Percentiles rank a stretch among this genome's conserved stretches.
phyloP scores from a whole-genome alignment of 2,888 invertebrate species.

The Lasioglossum morio region DNA sequence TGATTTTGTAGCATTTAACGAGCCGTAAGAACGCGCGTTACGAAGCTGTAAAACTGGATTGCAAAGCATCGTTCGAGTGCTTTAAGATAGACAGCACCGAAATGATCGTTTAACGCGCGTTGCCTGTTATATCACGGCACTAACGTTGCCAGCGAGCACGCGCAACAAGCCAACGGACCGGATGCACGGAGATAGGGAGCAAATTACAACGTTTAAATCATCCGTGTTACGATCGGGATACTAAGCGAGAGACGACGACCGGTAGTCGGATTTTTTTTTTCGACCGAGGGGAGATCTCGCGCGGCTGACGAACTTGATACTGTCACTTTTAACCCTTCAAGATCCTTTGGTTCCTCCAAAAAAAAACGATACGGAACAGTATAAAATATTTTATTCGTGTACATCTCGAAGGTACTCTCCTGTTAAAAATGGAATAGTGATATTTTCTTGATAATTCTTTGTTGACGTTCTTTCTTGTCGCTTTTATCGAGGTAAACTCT shows the following conservation, averaged over 20 bases:
- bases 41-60: slow-evolving; percentile 51
- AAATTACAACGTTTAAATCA: slow-evolving; percentile 70
- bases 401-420: too few species aligned
- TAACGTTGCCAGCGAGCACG: slow-evolving; percentile 60
- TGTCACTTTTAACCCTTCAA: not conserved
- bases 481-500: not conserved
- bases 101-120: slow-evolving; percentile 67
- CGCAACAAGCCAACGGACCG: slow-evolving; percentile 65
- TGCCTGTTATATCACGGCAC: slow-evolving; percentile 63
- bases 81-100: slow-evolving; percentile 58
- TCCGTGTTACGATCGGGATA: slow-evolving; percentile 63
- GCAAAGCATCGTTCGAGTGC: slow-evolving; percentile 61
- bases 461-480: not conserved
- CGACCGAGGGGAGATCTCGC: slow-evolving; percentile 22
- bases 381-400: not conserved
- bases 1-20: slow-evolving; percentile 16
- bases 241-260: slow-evolving; percentile 35
- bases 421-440: not conserved
- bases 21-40: slow-evolving; percentile 35
- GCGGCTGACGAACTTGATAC: not conserved
- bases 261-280: slow-evolving; percentile 39
- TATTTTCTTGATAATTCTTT: not conserved
- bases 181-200: slow-evolving; percentile 69
- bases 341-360: not conserved
- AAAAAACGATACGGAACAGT: not conserved